These are phyloP conservation scores for Yponomeuta malinellus DNA, from an alignment of 2,888 invertebrate species.

Conservation along the genomic window DNA sequence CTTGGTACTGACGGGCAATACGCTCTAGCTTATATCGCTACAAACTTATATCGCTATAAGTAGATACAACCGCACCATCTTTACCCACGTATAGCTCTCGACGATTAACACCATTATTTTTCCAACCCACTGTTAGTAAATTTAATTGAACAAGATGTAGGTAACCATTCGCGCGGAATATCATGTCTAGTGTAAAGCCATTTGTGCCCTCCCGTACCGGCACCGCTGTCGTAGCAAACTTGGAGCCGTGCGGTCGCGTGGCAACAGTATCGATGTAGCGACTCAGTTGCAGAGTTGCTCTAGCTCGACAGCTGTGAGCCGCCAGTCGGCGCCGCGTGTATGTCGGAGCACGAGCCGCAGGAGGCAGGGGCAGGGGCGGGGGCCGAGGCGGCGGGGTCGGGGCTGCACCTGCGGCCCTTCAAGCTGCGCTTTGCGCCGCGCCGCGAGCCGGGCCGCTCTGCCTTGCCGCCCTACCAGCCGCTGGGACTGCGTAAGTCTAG, in stretches of 20 bases:
- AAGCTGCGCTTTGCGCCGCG: conserved; percentile 59
- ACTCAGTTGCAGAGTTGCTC: background rate
- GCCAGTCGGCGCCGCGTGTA: background rate
- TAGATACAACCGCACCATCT: background rate
- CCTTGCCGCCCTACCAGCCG: conserved; percentile 53
- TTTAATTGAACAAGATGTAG: too few relatives aligned
- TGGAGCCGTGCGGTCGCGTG: background rate
- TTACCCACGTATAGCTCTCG: background rate
- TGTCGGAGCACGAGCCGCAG: background rate
- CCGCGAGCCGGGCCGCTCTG: conserved; percentile 59
- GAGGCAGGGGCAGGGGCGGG: background rate
- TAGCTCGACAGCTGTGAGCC: background rate
- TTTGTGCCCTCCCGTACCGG: too few relatives aligned
- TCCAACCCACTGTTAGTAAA: too few relatives aligned
- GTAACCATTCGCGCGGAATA: too few relatives aligned
- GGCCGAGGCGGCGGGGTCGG: conserved; percentile 64
- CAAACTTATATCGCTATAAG: too few relatives aligned
- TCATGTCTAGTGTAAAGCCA: too few relatives aligned
- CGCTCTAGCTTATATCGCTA: background rate
- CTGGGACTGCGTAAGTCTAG: conserved; percentile 47
- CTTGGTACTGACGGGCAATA: too few relatives aligned
- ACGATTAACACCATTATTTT: too few relatives aligned
- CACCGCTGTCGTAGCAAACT: too few relatives aligned
- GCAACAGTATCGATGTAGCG: conserved; percentile 10
- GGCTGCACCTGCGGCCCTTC: conserved; percentile 75